These are phyloP conservation scores for Aleadryas rufinucha DNA, from an alignment of 2,113 vertebrate genomes.

Conservation along the genomic window DNA sequence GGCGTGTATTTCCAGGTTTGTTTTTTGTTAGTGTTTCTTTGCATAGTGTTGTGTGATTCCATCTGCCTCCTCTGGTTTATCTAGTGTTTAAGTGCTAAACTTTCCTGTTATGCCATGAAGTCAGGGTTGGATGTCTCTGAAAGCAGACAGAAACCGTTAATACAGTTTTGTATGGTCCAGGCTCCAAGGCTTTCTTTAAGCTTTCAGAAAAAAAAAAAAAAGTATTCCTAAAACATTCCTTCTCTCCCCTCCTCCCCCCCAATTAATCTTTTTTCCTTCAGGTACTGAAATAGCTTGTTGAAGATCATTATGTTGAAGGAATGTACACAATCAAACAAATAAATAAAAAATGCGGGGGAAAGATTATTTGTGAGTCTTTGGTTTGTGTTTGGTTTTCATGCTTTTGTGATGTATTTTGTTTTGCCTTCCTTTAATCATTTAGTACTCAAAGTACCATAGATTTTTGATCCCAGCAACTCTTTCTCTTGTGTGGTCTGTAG, in stretches of 20 bases:
- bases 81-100: neutral
- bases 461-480: neutral
- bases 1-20: neutral
- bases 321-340: neutral
- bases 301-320: neutral
- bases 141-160: neutral
- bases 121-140: neutral
- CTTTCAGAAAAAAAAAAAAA: neutral
- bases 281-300: neutral
- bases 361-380: neutral
- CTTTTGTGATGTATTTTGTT: neutral
- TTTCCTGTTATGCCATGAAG: neutral
- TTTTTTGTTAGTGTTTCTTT: neutral
- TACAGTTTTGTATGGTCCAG: neutral
- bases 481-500: neutral
- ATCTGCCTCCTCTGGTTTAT: neutral
- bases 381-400: neutral
- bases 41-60: neutral
- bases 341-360: neutral
- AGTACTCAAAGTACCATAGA: neutral
- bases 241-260: accelerated
- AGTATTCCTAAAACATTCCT: neutral
- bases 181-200: neutral
- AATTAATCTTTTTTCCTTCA: neutral
- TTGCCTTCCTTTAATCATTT: neutral